These are phyloP conservation scores for Chironomus striatipennis DNA, from an alignment of 1,140 invertebrate species.

Conservation along the genomic window DNA sequence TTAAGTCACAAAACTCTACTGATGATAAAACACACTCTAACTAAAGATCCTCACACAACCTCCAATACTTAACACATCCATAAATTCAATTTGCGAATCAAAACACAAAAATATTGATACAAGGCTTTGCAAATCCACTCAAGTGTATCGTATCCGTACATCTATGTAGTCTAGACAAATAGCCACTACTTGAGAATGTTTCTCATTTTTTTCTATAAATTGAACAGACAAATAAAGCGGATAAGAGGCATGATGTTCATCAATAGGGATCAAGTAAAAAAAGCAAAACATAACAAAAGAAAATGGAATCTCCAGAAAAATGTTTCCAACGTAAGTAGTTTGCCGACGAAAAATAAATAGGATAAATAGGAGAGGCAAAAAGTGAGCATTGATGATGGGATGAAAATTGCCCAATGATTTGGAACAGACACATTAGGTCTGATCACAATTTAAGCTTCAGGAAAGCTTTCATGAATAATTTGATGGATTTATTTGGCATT, in stretches of 20 bases:
- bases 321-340: no score
- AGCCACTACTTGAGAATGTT: not conserved
- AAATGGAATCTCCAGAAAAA: no score
- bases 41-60: no score
- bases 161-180: not conserved
- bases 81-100: no score
- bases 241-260: not conserved
- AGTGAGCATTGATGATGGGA: not conserved
- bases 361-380: not conserved
- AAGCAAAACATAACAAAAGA: not conserved
- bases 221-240: not conserved
- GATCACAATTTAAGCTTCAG: conserved; percentile 8
- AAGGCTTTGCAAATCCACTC: not conserved
- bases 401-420: conserved; percentile 13
- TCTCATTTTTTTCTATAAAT: not conserved
- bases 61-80: no score
- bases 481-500: conserved; percentile 9
- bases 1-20: no score
- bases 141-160: not conserved
- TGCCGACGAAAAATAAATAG: no score
- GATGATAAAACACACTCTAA: no score
- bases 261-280: not conserved
- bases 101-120: no score
- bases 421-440: conserved; percentile 10
- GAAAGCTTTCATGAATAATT: conserved; percentile 8